Conservation (phyloP, 2,797 vertebrate species). For the Chromobotia macracanthus region DNA sequence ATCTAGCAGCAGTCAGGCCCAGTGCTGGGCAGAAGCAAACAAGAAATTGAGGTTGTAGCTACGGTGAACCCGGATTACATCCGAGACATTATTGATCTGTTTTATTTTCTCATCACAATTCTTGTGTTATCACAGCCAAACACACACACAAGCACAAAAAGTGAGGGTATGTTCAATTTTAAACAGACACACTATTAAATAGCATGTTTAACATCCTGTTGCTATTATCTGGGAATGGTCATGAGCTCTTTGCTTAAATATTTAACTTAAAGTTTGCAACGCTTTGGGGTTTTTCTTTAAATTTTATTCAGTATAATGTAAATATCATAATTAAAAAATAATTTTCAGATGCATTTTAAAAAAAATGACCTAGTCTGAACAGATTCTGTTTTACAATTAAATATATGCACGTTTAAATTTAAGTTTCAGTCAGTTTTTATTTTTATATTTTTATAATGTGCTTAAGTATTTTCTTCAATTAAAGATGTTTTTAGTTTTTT, state of each 20-base stretch:
- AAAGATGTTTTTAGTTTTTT: no score
- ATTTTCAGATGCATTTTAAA: no score
- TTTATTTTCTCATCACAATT: constrained; percentile 50
- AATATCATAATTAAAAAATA: background rate
- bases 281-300: background rate
- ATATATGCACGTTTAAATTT: no score
- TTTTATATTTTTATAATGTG: no score
- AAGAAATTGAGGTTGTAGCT: background rate
- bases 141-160: constrained; percentile 25
- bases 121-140: constrained; percentile 27
- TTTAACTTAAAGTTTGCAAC: background rate
- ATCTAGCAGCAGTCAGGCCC: constrained; percentile 28
- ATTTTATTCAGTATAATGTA: background rate
- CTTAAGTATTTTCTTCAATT: no score
- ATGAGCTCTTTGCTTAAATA: background rate
- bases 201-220: background rate
- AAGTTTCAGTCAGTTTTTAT: no score
- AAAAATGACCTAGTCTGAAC: no score
- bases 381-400: no score
- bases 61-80: constrained; percentile 44
- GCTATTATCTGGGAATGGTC: constrained; percentile 8
- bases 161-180: background rate
- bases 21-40: constrained; percentile 13
- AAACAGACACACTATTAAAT: background rate
- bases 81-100: constrained; percentile 36